These are phyloP conservation scores for Schlechtendalia chinensis DNA, from an alignment of 1,140 invertebrate species.

Conservation along the genomic window DNA sequence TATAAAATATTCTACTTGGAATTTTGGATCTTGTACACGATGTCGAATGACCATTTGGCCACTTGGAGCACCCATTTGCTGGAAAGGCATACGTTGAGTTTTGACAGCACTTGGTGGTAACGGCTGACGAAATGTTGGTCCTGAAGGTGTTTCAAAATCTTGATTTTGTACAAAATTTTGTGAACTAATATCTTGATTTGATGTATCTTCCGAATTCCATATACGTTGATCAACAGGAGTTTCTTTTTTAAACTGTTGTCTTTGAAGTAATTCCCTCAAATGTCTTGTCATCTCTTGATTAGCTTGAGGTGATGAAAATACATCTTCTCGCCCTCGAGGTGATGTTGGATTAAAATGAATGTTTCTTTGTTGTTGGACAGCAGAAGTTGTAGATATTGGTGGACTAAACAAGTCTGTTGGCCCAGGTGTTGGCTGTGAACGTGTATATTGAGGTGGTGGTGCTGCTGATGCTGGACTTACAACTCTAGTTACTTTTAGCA, in stretches of 20 bases:
- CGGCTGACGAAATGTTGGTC: conserved; percentile 57
- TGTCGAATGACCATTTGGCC: conserved; percentile 39
- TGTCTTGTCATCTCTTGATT: conserved; percentile 60
- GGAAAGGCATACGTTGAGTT: conserved; percentile 40
- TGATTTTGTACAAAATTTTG: conserved; percentile 32
- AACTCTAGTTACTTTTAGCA: conserved; percentile 58
- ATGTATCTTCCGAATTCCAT: conserved; percentile 34
- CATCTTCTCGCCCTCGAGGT: conserved; percentile 51
- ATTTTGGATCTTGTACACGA: conserved; percentile 31
- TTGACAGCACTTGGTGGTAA: conserved; percentile 54
- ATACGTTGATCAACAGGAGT: conserved; percentile 27
- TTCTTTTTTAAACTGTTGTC: conserved; percentile 63
- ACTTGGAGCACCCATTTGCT: conserved; percentile 45
- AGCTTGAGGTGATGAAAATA: conserved; percentile 54
- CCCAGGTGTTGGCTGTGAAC: conserved; percentile 48
- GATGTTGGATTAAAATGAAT: conserved; percentile 28
- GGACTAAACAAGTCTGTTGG: conserved; percentile 40
- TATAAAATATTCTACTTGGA: conserved; percentile 6
- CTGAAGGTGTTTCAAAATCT: conserved; percentile 36
- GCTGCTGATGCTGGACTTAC: conserved; percentile 56
- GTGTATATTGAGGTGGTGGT: conserved; percentile 56
- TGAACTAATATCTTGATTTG: conserved; percentile 33
- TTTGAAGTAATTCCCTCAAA: conserved; percentile 77
- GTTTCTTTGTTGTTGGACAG: conserved; percentile 46
- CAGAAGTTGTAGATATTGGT: conserved; percentile 46